Evolutionary conservation across 2,113 vertebrate genomes (phyloP).

Genomic region (Pycnonotus jocosus): DNA sequence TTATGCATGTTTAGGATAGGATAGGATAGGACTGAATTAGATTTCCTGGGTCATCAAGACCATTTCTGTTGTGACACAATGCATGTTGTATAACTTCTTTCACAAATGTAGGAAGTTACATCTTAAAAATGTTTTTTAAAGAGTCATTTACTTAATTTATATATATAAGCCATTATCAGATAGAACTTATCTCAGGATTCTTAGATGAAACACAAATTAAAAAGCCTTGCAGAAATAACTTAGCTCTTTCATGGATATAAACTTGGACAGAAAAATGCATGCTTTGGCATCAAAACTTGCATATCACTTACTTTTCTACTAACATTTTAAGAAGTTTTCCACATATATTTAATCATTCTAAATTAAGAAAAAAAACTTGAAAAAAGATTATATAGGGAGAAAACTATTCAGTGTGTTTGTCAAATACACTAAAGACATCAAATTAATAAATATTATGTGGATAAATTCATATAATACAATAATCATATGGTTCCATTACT

Average conservation of each 20-base stretch:
- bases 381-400: not conserved
- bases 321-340: not conserved
- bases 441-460: not conserved
- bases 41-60: not conserved
- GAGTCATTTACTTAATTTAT: not conserved
- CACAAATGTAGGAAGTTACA: not conserved
- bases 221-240: not conserved
- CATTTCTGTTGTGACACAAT: not conserved
- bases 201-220: not conserved
- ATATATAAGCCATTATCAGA: not conserved
- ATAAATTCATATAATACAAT: not conserved
- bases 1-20: not conserved
- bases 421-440: not conserved
- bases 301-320: not conserved
- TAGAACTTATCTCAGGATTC: not conserved
- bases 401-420: not conserved
- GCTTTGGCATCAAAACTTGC: not conserved
- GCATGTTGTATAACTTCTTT: not conserved
- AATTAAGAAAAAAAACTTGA: not conserved
- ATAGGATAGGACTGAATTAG: not conserved
- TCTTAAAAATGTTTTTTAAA: not conserved
- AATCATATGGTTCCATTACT: not conserved
- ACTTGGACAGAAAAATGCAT: not conserved
- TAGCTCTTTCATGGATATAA: not conserved
- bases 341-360: not conserved